These are phyloP conservation scores for Chaetodon auriga DNA, from an alignment of 2,113 vertebrate genomes.

Conservation along the genomic window DNA sequence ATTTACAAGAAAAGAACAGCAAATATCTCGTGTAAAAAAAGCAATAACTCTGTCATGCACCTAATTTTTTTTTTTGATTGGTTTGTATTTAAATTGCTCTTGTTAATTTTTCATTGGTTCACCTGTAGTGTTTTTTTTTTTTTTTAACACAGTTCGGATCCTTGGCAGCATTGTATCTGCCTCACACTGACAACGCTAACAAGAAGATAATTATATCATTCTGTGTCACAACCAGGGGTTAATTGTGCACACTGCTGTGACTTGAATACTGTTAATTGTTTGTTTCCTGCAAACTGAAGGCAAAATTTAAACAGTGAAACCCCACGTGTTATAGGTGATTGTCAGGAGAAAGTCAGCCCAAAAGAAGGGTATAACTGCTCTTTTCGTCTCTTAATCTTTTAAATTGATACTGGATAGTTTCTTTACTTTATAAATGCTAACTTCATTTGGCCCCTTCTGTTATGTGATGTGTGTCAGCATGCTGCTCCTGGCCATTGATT, in stretches of 20 bases:
- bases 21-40: neutral
- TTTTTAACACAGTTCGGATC: neutral
- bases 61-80: neutral
- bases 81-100: neutral
- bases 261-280: conserved; percentile 3
- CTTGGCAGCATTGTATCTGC: neutral
- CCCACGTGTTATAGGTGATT: neutral
- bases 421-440: neutral
- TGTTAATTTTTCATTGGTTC: neutral
- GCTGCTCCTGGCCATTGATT: neutral
- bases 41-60: no score
- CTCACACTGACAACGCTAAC: neutral
- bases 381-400: neutral
- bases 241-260: conserved; percentile 8
- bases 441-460: neutral
- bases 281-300: conserved; percentile 13
- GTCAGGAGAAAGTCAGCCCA: neutral
- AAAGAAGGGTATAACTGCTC: neutral
- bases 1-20: neutral
- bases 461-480: neutral
- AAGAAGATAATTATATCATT: conserved; percentile 21
- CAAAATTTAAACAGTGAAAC: conserved; percentile 7
- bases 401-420: neutral
- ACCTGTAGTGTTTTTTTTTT: neutral
- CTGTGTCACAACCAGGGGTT: conserved; percentile 18